Percentiles rank a stretch among this genome's conserved stretches.
phyloP scores from a whole-genome alignment of 2,113 vertebrate species.

The Tupaia chinensis region DNA sequence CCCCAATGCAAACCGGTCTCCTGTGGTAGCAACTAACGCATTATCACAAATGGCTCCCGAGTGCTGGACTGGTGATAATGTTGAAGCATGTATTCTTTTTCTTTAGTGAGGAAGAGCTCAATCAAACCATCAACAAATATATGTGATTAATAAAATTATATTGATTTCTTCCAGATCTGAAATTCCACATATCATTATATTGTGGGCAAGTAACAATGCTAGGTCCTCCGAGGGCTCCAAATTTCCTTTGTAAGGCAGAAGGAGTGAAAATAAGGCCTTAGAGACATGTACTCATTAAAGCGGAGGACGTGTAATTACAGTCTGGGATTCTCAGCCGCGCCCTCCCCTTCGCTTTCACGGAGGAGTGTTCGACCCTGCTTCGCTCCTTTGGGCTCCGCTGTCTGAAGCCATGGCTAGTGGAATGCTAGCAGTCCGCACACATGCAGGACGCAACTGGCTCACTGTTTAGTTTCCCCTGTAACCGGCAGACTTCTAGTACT shows the following conservation, averaged over 20 bases:
- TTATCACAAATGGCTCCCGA: slow-evolving; percentile 46
- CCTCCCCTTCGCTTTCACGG: neutral
- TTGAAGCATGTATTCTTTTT: neutral
- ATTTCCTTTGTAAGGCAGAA: neutral
- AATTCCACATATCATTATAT: neutral
- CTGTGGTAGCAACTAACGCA: slow-evolving; percentile 14
- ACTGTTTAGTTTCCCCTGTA: neutral
- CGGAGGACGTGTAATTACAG: neutral
- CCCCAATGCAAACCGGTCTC: slow-evolving; percentile 34
- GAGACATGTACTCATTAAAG: neutral
- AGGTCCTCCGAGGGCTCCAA: neutral
- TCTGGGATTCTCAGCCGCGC: neutral
- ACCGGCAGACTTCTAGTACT: neutral
- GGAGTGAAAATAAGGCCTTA: neutral
- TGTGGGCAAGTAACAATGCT: neutral
- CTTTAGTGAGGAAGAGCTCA: slow-evolving; percentile 26
- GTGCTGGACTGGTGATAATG: neutral
- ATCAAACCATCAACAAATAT: slow-evolving; percentile 48
- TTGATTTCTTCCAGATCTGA: slow-evolving; percentile 9
- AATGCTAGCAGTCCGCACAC: neutral
- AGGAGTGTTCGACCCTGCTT: neutral
- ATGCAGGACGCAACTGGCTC: neutral
- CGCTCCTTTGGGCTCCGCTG: neutral
- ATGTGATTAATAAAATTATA: slow-evolving; percentile 8
- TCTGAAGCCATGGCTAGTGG: neutral